Evolutionary conservation across 2,113 vertebrate species (phyloP).

Genomic region (Hoplias malabaricus): DNA sequence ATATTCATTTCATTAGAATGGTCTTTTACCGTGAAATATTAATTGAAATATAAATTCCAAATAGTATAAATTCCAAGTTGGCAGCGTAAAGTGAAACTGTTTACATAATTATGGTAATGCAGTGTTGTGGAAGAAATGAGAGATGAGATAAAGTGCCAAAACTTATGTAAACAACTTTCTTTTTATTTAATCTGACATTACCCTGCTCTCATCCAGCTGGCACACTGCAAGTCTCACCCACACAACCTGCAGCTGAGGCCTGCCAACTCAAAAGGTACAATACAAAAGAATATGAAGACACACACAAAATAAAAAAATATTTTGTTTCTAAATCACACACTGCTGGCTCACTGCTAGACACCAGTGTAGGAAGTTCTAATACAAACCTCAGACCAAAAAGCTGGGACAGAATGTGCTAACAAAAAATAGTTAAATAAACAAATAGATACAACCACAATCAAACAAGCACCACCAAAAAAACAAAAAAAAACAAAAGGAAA

Average conservation of each 20-base stretch:
- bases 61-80: constrained; percentile 9
- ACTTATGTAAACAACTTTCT: not conserved
- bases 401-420: too few relatives aligned
- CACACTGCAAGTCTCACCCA: not conserved
- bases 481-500: too few relatives aligned
- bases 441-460: too few relatives aligned
- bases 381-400: too few relatives aligned
- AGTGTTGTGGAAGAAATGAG: not conserved
- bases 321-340: not conserved
- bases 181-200: not conserved
- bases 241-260: not conserved
- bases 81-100: not conserved
- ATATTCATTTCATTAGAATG: not conserved
- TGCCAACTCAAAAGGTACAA: not conserved
- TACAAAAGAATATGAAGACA: not conserved
- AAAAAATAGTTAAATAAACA: too few relatives aligned
- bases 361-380: too few relatives aligned
- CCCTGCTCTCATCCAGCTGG: not conserved
- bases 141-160: not conserved
- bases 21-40: not conserved
- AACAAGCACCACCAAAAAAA: too few relatives aligned
- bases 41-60: not conserved
- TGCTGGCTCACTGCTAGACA: not conserved
- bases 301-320: not conserved
- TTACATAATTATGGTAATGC: not conserved